Conservation (phyloP, 2,113 vertebrate species). For the Potamarius usumacintae region DNA sequence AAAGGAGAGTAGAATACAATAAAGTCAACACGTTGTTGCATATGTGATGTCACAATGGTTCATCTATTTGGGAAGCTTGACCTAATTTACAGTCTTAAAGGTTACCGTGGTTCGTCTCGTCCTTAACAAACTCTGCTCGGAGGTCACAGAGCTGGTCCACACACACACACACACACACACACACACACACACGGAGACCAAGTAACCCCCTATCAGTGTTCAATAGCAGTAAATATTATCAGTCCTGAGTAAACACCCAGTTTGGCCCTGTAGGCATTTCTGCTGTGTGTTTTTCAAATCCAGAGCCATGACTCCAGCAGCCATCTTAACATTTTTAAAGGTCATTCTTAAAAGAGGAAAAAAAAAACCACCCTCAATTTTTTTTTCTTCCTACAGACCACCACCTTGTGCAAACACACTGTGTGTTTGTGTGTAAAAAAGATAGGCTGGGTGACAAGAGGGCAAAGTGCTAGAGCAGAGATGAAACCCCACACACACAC, state of each 20-base stretch:
- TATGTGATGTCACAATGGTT: neutral
- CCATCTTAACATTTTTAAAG: conserved; percentile 58
- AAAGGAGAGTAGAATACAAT: too few species aligned
- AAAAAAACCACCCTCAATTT: neutral
- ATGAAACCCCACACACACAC: conserved; percentile 20
- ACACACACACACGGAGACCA: neutral
- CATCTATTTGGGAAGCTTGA: neutral
- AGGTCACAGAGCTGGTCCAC: neutral
- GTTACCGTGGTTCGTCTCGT: neutral
- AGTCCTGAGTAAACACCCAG: conserved; percentile 46
- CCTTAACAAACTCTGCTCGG: neutral
- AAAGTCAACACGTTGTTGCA: neutral
- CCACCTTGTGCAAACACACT: conserved; percentile 63
- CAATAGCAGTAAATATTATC: conserved; percentile 46
- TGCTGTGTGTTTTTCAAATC: conserved; percentile 46
- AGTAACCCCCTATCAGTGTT: conserved; percentile 30
- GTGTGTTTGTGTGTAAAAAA: conserved; percentile 36
- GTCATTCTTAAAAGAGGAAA: conserved; percentile 36
- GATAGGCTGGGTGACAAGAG: conserved; percentile 16
- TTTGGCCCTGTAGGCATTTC: conserved; percentile 36
- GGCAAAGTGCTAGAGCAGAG: conserved; percentile 31
- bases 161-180: conserved; percentile 24
- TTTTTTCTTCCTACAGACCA: conserved; percentile 32
- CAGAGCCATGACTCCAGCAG: conserved; percentile 19
- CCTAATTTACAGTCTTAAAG: neutral